Evolutionary conservation across 2,888 invertebrate species (phyloP), one percentile per base, ranked within the genome.

Genomic region (Epistrophella euchroma): DNA sequence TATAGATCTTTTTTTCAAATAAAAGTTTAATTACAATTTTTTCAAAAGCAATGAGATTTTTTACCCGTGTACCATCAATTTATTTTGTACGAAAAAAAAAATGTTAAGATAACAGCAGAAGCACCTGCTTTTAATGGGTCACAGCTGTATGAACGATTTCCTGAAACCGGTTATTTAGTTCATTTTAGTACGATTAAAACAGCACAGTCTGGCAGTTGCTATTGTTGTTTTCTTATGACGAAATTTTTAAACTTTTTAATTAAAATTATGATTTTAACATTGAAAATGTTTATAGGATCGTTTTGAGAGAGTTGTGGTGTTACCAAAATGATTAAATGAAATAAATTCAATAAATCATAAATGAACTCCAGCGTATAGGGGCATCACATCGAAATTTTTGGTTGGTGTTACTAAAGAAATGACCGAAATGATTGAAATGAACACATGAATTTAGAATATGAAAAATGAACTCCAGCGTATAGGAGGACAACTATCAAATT

Each of bases 81-180:
- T 37, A 56, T 37, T 19, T 50, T 50, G 32, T 71, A 35, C 37
- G 35, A 52, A 74, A 71, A 40, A 68, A 58, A 64, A 84, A 84
- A 66, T 71, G 64, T 66, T 66, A 58, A 74, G 58, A 74, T 74
- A 74, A 84, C 74, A 56, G 17, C 74, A 75, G 58, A 64, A 74
- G 75, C 79, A 79, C 84, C 84, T 79, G 84, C 64, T 79, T 74
- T 74, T 79, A 84, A 84, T 84, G 64, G 79, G 70, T 40, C 15
- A 62, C 28, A 22, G 43, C 32, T 32, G 40, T 25, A 22, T 17
- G 17, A 19, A 32, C 19, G 37, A 28, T n/a, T 43, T 71, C 35
- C 37, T 66, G 52, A 56, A 70, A 40, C 37, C 60, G 68, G 68
- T 83, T 73, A 56, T 78, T 76, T 56, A 55, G 52, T 32, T 68